Conservation (phyloP, 2,888 invertebrate genomes). For the Melanotus villosus region DNA sequence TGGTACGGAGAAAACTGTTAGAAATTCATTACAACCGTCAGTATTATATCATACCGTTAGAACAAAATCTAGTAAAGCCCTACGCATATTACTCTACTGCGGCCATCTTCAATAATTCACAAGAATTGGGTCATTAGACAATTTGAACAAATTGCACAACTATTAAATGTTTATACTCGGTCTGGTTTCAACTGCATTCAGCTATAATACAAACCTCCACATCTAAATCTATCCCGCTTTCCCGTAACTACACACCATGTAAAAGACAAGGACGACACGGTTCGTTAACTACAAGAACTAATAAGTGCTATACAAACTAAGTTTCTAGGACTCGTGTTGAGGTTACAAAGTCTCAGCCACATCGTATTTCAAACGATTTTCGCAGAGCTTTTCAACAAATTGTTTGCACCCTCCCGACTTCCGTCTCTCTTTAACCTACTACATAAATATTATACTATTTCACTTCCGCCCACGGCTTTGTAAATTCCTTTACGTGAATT, state of each 20-base stretch:
- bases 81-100: slow-evolving; percentile 8
- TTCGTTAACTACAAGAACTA: slow-evolving; percentile 49
- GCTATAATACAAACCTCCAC: slow-evolving; percentile 29
- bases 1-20: neutral
- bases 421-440: slow-evolving; percentile 26
- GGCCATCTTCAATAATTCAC: slow-evolving; percentile 33
- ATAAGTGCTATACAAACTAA: slow-evolving; percentile 56
- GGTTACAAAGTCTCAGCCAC: slow-evolving; percentile 55
- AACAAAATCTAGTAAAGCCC: slow-evolving; percentile 9
- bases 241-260: neutral
- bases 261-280: slow-evolving; percentile 29
- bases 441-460: neutral
- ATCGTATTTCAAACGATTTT: slow-evolving; percentile 57
- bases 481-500: slow-evolving; percentile 32
- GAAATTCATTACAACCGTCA: neutral
- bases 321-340: slow-evolving; percentile 56
- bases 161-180: slow-evolving; percentile 48
- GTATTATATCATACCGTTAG: neutral
- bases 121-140: slow-evolving; percentile 42
- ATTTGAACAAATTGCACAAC: slow-evolving; percentile 46
- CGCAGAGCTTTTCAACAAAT: slow-evolving; percentile 54
- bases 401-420: slow-evolving; percentile 39
- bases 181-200: slow-evolving; percentile 33
- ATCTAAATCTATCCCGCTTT: slow-evolving; percentile 10
- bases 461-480: neutral